Conservation (phyloP, 2,797 vertebrate genomes). For the Anniella stebbinsi region DNA sequence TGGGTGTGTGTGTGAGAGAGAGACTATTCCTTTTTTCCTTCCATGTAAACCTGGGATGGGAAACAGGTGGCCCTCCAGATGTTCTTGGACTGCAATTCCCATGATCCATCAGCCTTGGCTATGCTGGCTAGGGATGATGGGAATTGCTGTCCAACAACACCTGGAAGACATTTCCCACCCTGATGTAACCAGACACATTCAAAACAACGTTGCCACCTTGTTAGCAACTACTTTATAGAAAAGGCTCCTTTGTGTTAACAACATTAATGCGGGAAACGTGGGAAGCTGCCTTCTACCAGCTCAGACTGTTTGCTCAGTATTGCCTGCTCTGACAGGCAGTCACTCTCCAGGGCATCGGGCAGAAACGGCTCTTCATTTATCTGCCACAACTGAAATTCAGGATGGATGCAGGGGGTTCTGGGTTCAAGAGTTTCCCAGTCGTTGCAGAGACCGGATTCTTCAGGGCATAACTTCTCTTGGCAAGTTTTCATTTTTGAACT, state of each 20-base stretch:
- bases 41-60: too few relatives aligned
- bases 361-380: too few relatives aligned
- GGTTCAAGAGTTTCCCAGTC: not conserved
- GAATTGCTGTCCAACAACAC: too few relatives aligned
- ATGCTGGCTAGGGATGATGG: too few relatives aligned
- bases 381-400: not conserved
- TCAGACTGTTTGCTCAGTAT: not conserved
- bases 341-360: not conserved
- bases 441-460: not conserved
- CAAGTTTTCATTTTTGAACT: not conserved
- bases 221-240: not conserved
- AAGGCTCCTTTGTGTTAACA: not conserved
- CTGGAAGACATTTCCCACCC: not conserved
- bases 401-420: not conserved
- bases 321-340: not conserved
- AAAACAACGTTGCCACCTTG: not conserved
- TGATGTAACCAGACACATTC: not conserved
- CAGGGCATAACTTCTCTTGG: not conserved
- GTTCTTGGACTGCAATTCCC: too few relatives aligned
- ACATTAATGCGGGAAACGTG: not conserved
- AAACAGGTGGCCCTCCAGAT: too few relatives aligned
- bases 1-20: not conserved
- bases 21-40: too few relatives aligned
- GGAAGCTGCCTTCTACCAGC: not conserved
- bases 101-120: too few relatives aligned